A percentile compares a stretch with the other conserved stretches of the same genome.
phyloP scores from a whole-genome alignment of 2,113 vertebrate genomes.

The Pogonocichla stellata region DNA sequence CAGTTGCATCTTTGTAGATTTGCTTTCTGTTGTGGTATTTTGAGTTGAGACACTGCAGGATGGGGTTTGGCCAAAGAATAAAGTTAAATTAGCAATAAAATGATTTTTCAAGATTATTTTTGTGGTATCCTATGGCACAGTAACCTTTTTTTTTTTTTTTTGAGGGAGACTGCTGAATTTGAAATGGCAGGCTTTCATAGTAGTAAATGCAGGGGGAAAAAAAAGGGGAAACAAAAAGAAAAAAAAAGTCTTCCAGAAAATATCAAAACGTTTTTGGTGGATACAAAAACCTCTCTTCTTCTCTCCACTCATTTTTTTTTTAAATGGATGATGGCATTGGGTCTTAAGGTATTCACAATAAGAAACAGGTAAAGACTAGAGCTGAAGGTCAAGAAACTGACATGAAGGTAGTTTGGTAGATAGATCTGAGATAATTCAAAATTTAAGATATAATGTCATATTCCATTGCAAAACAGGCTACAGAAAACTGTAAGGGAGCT shows the following conservation, averaged over 20 bases:
- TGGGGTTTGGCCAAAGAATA: conserved; percentile 76
- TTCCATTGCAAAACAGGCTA: not conserved
- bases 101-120: not conserved
- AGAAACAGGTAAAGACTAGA: not conserved
- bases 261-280: not conserved
- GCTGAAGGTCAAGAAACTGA: not conserved
- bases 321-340: not conserved
- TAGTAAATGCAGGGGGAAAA: conserved; percentile 62
- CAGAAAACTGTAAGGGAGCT: not conserved
- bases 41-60: conserved; percentile 80
- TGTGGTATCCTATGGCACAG: not conserved
- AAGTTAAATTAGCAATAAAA: conserved; percentile 57
- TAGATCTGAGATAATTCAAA: not conserved
- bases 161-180: conserved; percentile 74
- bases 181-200: conserved; percentile 81
- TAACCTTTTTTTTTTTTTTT: conserved; percentile 58
- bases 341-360: not conserved
- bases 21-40: conserved; percentile 75
- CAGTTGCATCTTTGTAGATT: conserved; percentile 77
- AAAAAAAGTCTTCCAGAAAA: conserved; percentile 41
- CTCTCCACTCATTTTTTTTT: fast-evolving
- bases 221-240: not conserved
- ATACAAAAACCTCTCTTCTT: not conserved
- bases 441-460: not conserved
- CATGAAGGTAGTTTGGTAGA: not conserved